Evolutionary conservation across 2,888 invertebrate species (phyloP), one percentile per base, ranked within the genome.

Genomic region (Brachypalpus laphriformis): DNA sequence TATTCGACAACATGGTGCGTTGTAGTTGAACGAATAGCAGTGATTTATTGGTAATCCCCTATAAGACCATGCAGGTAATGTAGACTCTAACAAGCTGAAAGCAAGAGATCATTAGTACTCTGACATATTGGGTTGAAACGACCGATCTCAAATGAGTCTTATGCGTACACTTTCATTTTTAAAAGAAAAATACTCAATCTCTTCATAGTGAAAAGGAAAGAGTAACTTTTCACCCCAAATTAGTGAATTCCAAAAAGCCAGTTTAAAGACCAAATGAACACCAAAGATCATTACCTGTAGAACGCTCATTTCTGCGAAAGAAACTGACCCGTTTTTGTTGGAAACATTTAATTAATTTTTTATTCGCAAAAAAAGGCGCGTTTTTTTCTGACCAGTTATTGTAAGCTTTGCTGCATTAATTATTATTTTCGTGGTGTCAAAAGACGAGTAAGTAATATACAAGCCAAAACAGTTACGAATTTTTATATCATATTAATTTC

Each of bases 121-220:
- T n/a, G n/a, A n/a, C n/a, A n/a, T n/a, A n/a, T n/a, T n/a, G n/a
- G n/a, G n/a, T n/a, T n/a, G n/a, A n/a, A n/a, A n/a, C n/a, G n/a
- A n/a, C n/a, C n/a, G n/a, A n/a, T n/a, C n/a, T n/a, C n/a, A n/a
- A n/a, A n/a, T n/a, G n/a, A n/a, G n/a, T n/a, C n/a, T n/a, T n/a
- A n/a, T n/a, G n/a, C n/a, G n/a, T n/a, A n/a, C n/a, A n/a, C n/a
- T n/a, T n/a, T n/a, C n/a, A n/a, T n/a, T n/a, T n/a, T n/a, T n/a
- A n/a, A n/a, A n/a, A n/a, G n/a, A n/a, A n/a, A n/a, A n/a, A n/a
- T n/a, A n/a, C n/a, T n/a, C n/a, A n/a, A n/a, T n/a, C n/a, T n/a
- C n/a, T n/a, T n/a, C n/a, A n/a, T n/a, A 68, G 66, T 54, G 40
- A 42, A 68, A 68, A 40, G 18, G 40, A 54, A 49, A 54, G 25